Conservation (phyloP, 2,797 vertebrate genomes). For the Australoheros facetus region DNA sequence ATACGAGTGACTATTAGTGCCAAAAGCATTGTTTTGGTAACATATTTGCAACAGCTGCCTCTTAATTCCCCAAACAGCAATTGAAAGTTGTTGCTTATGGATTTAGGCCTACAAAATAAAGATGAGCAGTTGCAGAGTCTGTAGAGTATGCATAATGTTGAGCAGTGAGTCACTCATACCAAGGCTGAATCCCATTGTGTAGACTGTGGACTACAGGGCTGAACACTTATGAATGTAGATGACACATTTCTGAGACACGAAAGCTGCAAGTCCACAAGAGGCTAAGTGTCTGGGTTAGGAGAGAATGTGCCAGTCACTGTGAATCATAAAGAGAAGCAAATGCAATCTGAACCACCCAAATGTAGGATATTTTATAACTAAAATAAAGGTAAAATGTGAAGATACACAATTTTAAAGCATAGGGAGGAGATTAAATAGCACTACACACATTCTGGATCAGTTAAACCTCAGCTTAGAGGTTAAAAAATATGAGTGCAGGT, state of each 20-base stretch:
- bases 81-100: constrained; percentile 10
- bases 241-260: constrained; percentile 51
- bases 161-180: constrained; percentile 51
- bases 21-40: background rate
- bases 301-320: constrained; percentile 39
- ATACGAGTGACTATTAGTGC: background rate
- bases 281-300: constrained; percentile 47
- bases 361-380: constrained; percentile 5
- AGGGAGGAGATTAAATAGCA: background rate
- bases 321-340: constrained; percentile 49
- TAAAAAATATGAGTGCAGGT: constrained; percentile 27
- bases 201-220: constrained; percentile 44
- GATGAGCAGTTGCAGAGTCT: constrained; percentile 38
- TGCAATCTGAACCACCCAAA: constrained; percentile 14
- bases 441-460: background rate
- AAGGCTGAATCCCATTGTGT: constrained; percentile 55
- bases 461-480: constrained; percentile 16
- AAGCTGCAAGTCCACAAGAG: constrained; percentile 43
- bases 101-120: constrained; percentile 22
- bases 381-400: constrained; percentile 21
- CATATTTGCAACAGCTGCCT: background rate
- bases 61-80: background rate
- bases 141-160: constrained; percentile 28
- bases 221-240: constrained; percentile 38
- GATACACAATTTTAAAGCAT: background rate